phyloP scores from a whole-genome alignment of 2,888 invertebrate genomes.

The Anagyrus pseudococci region DNA sequence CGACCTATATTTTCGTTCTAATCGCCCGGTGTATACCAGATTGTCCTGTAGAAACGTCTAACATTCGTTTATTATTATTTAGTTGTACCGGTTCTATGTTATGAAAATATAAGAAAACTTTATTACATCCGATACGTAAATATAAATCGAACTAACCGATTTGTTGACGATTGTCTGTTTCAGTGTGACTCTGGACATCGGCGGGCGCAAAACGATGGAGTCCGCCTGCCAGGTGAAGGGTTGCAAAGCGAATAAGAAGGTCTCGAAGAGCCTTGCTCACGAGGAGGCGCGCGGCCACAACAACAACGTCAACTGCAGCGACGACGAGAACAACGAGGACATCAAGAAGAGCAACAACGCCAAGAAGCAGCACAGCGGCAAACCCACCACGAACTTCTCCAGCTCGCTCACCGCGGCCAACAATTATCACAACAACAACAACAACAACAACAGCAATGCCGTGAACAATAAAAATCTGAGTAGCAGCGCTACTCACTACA shows the following conservation, averaged over 20 bases:
- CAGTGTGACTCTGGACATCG: slow-evolving; percentile 66
- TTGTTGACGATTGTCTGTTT: slow-evolving; percentile 50
- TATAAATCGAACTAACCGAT: too few relatives aligned
- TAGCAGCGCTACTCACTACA: too few relatives aligned
- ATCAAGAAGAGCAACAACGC: slow-evolving; percentile 2
- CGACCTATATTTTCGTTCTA: too few relatives aligned
- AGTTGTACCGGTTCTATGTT: too few relatives aligned
- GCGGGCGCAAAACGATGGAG: slow-evolving; percentile 63
- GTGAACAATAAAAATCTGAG: too few relatives aligned
- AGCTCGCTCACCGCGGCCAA: neutral
- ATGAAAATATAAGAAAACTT: too few relatives aligned
- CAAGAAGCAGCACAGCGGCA: slow-evolving; percentile 1
- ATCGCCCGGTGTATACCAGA: too few relatives aligned
- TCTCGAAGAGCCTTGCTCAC: slow-evolving; percentile 17
- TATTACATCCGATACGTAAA: too few relatives aligned
- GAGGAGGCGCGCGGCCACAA: slow-evolving; percentile 19
- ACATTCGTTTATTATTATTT: too few relatives aligned
- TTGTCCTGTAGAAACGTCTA: too few relatives aligned
- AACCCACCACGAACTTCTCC: neutral
- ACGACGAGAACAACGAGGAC: neutral
- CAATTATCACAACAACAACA: neutral
- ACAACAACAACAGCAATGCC: slow-evolving; percentile 8
- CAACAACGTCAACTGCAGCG: slow-evolving; percentile 14
- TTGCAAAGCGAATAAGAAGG: slow-evolving; percentile 34
- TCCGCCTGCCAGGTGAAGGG: slow-evolving; percentile 54